Evolutionary conservation across 2,113 vertebrate species (phyloP).

Genomic region (Ctenomys sociabilis): DNA sequence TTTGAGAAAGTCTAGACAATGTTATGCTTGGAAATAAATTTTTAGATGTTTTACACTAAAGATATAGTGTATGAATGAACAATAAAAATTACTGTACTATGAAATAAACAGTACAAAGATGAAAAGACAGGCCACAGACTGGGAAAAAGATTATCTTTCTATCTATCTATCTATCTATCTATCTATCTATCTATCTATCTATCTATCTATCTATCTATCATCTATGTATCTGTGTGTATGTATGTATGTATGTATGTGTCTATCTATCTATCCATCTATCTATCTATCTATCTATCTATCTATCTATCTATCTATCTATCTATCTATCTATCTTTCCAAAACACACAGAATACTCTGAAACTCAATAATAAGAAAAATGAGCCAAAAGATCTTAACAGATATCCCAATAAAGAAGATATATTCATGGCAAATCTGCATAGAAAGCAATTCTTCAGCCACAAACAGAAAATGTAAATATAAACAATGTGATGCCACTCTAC

Average conservation of each 20-base stretch:
- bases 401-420: background rate
- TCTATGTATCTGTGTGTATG: no score
- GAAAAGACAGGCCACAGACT: background rate
- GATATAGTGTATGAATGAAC: background rate
- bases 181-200: no score
- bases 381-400: background rate
- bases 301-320: no score
- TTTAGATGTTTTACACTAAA: background rate
- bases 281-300: no score
- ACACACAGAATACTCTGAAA: background rate
- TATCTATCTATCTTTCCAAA: background rate
- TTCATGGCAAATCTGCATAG: background rate
- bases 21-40: background rate
- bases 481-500: background rate
- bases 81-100: background rate
- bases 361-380: background rate
- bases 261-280: no score
- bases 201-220: no score
- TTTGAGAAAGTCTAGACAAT: background rate
- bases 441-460: background rate
- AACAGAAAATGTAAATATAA: background rate
- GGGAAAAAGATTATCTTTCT: background rate
- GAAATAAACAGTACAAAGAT: background rate
- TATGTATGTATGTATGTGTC: no score
- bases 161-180: no score